Conservation (phyloP, 2,888 invertebrate species). For the Lasius fuliginosus region DNA sequence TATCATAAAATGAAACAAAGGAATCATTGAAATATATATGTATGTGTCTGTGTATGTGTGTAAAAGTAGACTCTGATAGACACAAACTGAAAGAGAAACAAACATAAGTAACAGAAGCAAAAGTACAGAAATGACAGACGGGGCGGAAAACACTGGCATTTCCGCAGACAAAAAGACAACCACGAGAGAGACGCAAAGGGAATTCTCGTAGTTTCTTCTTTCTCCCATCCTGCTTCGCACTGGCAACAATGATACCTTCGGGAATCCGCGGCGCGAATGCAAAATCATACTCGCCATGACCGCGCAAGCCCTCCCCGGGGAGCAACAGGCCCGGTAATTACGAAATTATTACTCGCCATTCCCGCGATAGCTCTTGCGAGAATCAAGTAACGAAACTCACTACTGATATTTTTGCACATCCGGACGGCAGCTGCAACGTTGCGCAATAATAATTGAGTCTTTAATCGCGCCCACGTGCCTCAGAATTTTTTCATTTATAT, state of each 20-base stretch:
- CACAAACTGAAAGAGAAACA: constrained; percentile 25
- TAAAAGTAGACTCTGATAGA: neutral
- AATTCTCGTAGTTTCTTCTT: constrained; percentile 32
- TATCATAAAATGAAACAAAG: neutral
- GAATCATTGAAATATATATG: neutral
- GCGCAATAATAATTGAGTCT: constrained; percentile 22
- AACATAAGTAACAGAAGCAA: neutral
- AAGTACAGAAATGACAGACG: constrained; percentile 12
- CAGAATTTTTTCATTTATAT: neutral
- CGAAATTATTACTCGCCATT: constrained; percentile 46
- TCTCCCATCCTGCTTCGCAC: constrained; percentile 3
- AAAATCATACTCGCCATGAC: constrained; percentile 64
- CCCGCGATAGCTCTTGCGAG: constrained; percentile 25
- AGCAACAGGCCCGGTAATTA: constrained; percentile 50
- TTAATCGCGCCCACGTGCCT: neutral
- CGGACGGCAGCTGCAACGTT: neutral
- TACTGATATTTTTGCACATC: constrained; percentile 13
- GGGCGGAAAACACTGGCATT: constrained; percentile 16
- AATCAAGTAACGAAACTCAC: constrained; percentile 15
- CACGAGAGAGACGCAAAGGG: constrained; percentile 2
- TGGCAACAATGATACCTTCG: constrained; percentile 55
- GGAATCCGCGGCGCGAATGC: constrained; percentile 62
- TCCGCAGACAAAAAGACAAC: constrained; percentile 15
- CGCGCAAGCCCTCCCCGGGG: constrained; percentile 37
- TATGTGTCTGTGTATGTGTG: neutral